Percentiles rank a stretch among this genome's conserved stretches.
These are phyloP conservation scores for Pangasius djambal DNA, from an alignment of 2,797 vertebrate species.

Conservation along the genomic window DNA sequence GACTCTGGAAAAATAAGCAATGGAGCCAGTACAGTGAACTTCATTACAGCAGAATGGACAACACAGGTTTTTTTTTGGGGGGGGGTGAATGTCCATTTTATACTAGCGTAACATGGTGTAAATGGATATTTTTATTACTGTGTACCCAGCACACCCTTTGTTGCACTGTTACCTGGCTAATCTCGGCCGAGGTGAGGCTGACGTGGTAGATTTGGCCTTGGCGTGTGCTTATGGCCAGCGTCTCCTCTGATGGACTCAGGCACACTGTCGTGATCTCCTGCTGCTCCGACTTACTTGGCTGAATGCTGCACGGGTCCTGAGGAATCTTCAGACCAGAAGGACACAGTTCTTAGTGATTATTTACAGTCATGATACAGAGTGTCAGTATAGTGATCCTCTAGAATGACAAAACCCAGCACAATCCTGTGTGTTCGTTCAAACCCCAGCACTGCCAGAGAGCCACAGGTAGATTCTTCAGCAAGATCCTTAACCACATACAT, in stretches of 20 bases:
- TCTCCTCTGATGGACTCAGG: constrained; percentile 90
- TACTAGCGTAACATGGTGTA: too few relatives aligned
- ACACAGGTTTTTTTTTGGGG: not conserved
- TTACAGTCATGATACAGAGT: too few relatives aligned
- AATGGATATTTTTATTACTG: not conserved
- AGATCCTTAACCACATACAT: not conserved
- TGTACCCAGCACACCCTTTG: not conserved
- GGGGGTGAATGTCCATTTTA: not conserved
- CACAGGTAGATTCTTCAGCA: not conserved
- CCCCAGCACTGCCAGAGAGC: too few relatives aligned
- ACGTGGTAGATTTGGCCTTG: constrained; percentile 85
- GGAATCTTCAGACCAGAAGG: constrained; percentile 78
- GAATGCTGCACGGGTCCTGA: constrained; percentile 67
- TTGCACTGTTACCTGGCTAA: constrained; percentile 63
- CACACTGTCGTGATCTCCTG: constrained; percentile 79
- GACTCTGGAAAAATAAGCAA: constrained; percentile 71
- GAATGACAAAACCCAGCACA: too few relatives aligned
- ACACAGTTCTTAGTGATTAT: not conserved
- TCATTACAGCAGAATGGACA: not conserved
- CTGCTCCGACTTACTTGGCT: constrained; percentile 68
- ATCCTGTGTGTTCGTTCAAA: too few relatives aligned
- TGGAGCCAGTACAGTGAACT: not conserved
- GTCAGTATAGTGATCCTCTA: not conserved
- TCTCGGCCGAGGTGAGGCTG: constrained; percentile 76
- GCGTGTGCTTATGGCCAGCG: constrained; percentile 79